Base-by-base conservation (phyloP, 2,113 vertebrate species). In the Tringa solitaria region DNA sequence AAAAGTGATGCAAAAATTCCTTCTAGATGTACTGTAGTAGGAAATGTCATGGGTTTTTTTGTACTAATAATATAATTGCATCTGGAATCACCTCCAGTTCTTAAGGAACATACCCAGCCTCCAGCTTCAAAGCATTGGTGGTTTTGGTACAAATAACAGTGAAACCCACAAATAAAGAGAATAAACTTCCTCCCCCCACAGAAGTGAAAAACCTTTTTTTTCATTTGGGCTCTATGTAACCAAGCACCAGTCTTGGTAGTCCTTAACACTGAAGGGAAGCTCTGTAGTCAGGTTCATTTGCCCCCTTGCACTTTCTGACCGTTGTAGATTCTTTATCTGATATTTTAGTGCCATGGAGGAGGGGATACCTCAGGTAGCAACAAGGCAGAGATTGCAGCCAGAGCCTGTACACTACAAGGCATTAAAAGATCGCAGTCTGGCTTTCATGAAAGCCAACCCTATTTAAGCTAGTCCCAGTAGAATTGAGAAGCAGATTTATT, bases 51-150 rank as follows among this genome's bases (percentile, higher is more conserved):
- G 35, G 41, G 41, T 72, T 91, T 91, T 53, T 53, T 72, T 89
- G 57, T 37, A n/a, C 32, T 75, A 83, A 69, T 73, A 73, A 43
- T 54, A 74, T 83, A 84, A 95, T 39, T 70, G 17, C 43, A 15
- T 92, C 90, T 91, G 85, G 95, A 97, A 90, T 88, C 69, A 80
- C 76, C 95, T 53, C 70, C 74, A 84, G 82, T 92, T 84, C 21
- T 64, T 63, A 26, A 60, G 48, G 65, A 94, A 72, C 5, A 10
- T 70, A 56, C 41, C 37, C 89, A 91, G 22, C 26, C 68, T 86
- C 17, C 48, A 75, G 37, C 70, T 88, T 92, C 74, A 84, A 88
- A 95, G 51, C 27, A 35, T 22, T 67, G 51, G 77, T 76, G 63
- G 82, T 51, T 70, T 56, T 45, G 27, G 46, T 88, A 67, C 56